Base-by-base conservation (phyloP, 2,888 invertebrate species). In the Drosophila mayaguana region DNA sequence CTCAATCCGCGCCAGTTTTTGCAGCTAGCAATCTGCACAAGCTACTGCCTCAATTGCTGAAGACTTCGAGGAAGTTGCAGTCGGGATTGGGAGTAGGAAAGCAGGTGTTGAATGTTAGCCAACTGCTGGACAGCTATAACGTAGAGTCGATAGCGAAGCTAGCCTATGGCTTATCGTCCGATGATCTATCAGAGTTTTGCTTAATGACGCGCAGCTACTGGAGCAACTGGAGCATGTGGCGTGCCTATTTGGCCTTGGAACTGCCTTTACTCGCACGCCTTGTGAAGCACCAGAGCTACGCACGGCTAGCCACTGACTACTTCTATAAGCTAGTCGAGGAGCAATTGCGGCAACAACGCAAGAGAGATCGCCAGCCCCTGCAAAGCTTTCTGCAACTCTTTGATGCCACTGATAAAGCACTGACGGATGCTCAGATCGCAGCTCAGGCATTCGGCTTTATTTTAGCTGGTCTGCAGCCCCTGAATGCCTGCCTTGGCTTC, bases 401-500 rank as follows among this genome's bases (percentile, higher is more conserved):
- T 53, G 92, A 94, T 34, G 93, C 66, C 3, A 60, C 83, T 3
- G 65, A 81, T 3, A 63, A 66, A 8, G 60, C 83, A 3, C 67
- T 92, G 0, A 72, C 76, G 4, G 88, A 91, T 48, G 45, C 70
- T 22, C 84, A 92, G 67, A 88, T 93, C n/a, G 88, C 91, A 0
- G 93, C 92, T 0, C 92, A 93, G 43, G 86, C 90, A 0, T 93
- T 92, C 70, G 81, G 89, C 3, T 93, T 92, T 55, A 81, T 92
- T 14, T 46, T 91, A 32, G 92, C 95, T 16, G 96, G 96, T 0
- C 94, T 95, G 75, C 95, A 95, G 87, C 95, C 95, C 0, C 94
- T 95, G 0, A 95, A 95, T 0, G 94, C 95, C 0, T 94, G 95
- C 0, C 93, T 95, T 4, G 93, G 94, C 69, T 95, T 94, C 69